Evolutionary conservation across 2,113 vertebrate genomes (phyloP), one percentile per base, ranked within the genome.

Genomic region (Takifugu bimaculatus): DNA sequence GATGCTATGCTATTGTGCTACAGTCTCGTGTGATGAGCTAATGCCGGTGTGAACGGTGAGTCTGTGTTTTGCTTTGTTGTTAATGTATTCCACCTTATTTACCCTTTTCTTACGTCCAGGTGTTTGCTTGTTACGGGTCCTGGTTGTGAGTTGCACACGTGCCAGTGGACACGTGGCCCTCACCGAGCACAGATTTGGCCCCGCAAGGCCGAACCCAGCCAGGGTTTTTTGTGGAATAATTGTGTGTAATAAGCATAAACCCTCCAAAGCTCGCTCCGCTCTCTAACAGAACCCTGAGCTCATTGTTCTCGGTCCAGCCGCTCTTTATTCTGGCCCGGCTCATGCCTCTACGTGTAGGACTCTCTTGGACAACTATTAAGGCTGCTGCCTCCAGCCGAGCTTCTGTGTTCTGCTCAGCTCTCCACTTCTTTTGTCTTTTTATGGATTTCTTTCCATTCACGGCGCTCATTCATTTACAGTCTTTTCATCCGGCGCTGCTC

Each of bases 281-380:
- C 81, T 73, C 63, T 54, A 20, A 27, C 11, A 65, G 65, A 63
- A 80, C 60, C 60, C 60, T 68, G 73, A 83, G 72, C 66, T 76
- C 63, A 77, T 75, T 81, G 77, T 76, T 62, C 50, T 78, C 6
- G 4, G 49, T 74, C 68, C 65, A 50, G 65, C 4, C 1, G 72
- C 82, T 77, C 77, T 71, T 84, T 81, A 71, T 84, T 83, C 79
- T 68, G 62, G 72, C 58, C n/a, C n/a, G 53, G 71, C 44, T 2
- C 65, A 47, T 50, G 15, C 2, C 1, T 63, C 15, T 35, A 25
- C 15, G 35, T 54, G 29, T 7, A 14, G 2, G 35, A 25, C 20
- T 5, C 6, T 13, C 44, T 5, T 44, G 39, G 54, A 56, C 54
- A 56, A 6, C 51, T 26, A 50, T 77, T 67, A 68, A 48, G 15